These are phyloP conservation scores for Dendrolimus pini DNA, from an alignment of 2,888 invertebrate genomes.

Conservation along the genomic window DNA sequence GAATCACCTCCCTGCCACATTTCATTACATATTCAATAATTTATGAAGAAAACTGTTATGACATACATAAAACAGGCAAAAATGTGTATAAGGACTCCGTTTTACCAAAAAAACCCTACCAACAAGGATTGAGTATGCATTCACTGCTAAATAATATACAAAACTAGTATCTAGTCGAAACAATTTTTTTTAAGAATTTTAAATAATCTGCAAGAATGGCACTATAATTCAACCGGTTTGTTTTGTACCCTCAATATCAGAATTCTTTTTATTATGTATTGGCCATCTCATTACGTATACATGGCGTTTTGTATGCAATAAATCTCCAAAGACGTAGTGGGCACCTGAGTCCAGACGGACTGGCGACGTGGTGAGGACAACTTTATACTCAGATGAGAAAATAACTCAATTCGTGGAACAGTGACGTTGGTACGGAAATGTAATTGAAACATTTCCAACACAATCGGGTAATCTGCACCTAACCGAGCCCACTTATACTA, in stretches of 20 bases:
- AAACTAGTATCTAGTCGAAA: no score
- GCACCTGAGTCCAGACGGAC: conserved; percentile 36
- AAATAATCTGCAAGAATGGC: no score
- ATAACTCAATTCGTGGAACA: conserved; percentile 46
- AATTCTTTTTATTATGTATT: not conserved
- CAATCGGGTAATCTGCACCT: conserved; percentile 44
- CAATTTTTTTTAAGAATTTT: no score
- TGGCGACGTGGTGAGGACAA: conserved; percentile 19
- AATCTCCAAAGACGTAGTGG: conserved; percentile 13
- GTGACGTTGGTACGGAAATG: conserved; percentile 23
- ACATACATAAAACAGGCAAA: no score
- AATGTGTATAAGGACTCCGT: no score
- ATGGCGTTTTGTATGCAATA: conserved; percentile 5
- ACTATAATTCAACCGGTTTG: no score
- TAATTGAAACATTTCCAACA: conserved; percentile 41
- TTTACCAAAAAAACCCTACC: no score
- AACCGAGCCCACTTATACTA: conserved; percentile 47
- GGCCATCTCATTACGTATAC: not conserved
- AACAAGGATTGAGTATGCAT: no score
- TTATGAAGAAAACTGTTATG: no score
- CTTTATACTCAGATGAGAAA: conserved; percentile 34
- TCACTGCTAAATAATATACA: no score
- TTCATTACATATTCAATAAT: no score
- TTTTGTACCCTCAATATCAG: not conserved
- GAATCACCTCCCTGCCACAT: no score